These are phyloP conservation scores for Danaus melanippus DNA, from an alignment of 1,140 invertebrate genomes.

Conservation along the genomic window DNA sequence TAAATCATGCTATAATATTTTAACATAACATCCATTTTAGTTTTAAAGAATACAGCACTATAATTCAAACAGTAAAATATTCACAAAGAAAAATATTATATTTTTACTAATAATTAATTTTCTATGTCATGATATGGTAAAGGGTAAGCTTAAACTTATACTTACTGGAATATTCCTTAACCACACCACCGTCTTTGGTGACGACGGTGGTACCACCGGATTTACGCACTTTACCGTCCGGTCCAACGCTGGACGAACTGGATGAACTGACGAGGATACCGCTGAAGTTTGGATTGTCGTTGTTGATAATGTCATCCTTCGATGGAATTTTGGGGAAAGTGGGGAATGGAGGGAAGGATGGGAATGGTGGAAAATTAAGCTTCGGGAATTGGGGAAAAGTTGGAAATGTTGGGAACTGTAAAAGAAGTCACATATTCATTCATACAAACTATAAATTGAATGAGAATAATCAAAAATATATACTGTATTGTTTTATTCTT, in stretches of 20 bases:
- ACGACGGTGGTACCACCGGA: conserved; percentile 30
- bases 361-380: conserved; percentile 8
- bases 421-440: not conserved
- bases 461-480: not conserved
- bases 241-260: conserved; percentile 16
- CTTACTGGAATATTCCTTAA: conserved; percentile 24
- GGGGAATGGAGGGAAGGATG: conserved; percentile 6
- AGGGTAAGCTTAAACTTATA: conserved; percentile 1
- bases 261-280: conserved; percentile 27
- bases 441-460: no score
- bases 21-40: no score
- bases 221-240: conserved; percentile 28
- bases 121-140: no score
- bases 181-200: conserved; percentile 34
- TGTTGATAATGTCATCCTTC: conserved; percentile 22
- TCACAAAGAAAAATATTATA: no score
- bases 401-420: conserved; percentile 15
- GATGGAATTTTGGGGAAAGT: conserved; percentile 13
- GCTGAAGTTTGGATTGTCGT: conserved; percentile 21
- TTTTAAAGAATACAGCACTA: no score
- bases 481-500: not conserved
- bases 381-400: conserved; percentile 7
- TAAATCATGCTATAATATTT: not conserved
- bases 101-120: no score
- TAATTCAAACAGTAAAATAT: no score